Conservation (phyloP, 2,888 invertebrate species). For the Polietes domitor region DNA sequence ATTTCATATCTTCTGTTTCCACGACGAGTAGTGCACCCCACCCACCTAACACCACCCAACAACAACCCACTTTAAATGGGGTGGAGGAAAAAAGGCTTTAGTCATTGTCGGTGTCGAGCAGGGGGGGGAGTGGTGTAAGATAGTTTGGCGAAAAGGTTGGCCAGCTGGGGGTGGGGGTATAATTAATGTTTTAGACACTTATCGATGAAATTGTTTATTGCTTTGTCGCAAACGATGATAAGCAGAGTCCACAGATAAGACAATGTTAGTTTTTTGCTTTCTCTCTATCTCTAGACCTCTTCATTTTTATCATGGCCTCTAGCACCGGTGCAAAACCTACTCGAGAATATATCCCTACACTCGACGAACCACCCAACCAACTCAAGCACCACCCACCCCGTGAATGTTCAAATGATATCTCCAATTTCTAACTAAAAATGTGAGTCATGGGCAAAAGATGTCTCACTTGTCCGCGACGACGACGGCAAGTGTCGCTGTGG, state of each 20-base stretch:
- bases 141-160: background rate
- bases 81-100: background rate
- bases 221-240: constrained; percentile 16
- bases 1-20: background rate
- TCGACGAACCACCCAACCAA: background rate
- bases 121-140: background rate
- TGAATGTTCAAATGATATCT: background rate
- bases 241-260: constrained; percentile 5
- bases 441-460: constrained; percentile 13
- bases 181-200: background rate
- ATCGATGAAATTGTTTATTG: constrained; percentile 4
- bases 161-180: background rate
- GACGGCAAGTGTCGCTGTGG: background rate
- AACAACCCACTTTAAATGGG: background rate
- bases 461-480: constrained; percentile 4
- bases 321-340: background rate
- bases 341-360: background rate
- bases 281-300: background rate
- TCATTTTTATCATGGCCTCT: background rate
- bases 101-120: background rate
- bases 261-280: background rate
- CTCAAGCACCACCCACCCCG: background rate
- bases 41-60: no score
- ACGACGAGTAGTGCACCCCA: background rate
- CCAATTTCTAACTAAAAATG: background rate